Conservation (phyloP, 2,113 vertebrate genomes). For the Chloroceryle aenea region DNA sequence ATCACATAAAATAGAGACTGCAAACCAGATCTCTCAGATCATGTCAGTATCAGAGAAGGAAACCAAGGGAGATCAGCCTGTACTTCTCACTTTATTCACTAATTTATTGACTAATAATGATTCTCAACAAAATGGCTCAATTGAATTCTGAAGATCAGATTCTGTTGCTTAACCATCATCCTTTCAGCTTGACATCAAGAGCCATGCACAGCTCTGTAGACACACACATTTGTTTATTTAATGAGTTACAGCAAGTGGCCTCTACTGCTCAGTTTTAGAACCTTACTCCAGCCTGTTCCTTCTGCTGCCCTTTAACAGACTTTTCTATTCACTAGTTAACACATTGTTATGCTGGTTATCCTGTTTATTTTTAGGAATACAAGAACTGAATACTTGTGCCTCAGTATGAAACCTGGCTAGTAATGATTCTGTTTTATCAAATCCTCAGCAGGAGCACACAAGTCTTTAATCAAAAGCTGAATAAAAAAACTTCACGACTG, state of each 20-base stretch:
- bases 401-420: neutral
- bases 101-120: too few relatives aligned
- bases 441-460: neutral
- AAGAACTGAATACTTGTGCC: neutral
- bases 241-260: neutral
- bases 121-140: too few relatives aligned
- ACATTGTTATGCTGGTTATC: neutral
- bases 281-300: neutral
- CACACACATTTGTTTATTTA: neutral
- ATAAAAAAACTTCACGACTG: neutral
- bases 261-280: neutral
- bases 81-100: fast-evolving
- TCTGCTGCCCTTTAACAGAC: neutral
- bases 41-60: neutral
- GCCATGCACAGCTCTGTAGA: neutral
- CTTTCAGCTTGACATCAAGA: neutral
- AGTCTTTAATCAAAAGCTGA: neutral
- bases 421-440: neutral
- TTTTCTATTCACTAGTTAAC: neutral
- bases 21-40: neutral
- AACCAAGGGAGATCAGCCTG: neutral
- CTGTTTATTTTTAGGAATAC: neutral
- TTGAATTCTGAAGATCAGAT: neutral
- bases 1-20: neutral
- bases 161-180: neutral